Conservation (phyloP, 2,797 vertebrate genomes). For the Enoplosus armatus region DNA sequence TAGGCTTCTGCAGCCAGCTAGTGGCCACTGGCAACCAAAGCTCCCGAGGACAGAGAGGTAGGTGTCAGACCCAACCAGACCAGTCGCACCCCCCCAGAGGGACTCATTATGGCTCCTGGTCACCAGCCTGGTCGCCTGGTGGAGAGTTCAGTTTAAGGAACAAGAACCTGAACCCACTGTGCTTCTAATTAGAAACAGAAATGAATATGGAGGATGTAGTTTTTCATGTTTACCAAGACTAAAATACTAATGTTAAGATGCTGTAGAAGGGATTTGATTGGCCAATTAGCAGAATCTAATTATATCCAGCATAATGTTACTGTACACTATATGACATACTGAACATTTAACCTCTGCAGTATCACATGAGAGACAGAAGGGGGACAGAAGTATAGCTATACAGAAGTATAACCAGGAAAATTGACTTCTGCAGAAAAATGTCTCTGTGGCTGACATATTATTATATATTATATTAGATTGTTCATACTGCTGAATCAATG, state of each 20-base stretch:
- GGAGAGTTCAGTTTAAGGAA: conserved; percentile 27
- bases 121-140: conserved; percentile 51
- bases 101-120: conserved; percentile 82
- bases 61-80: conserved; percentile 64
- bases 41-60: conserved; percentile 78
- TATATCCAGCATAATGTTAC: background rate
- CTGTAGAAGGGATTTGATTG: background rate
- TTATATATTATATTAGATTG: background rate
- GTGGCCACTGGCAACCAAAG: conserved; percentile 87
- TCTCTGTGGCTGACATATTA: background rate
- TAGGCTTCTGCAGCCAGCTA: conserved; percentile 71
- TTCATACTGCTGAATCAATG: background rate
- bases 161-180: background rate
- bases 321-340: background rate
- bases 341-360: background rate
- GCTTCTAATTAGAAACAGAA: conserved; percentile 5
- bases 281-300: background rate
- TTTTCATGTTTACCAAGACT: background rate
- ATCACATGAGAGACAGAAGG: background rate
- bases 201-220: background rate
- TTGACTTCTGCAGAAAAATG: background rate
- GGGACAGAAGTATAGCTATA: too few species aligned
- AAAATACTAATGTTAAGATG: background rate
- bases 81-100: conserved; percentile 55
- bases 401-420: background rate